Base-by-base conservation (phyloP, 2,797 vertebrate species). In the Poecilia velifera region DNA sequence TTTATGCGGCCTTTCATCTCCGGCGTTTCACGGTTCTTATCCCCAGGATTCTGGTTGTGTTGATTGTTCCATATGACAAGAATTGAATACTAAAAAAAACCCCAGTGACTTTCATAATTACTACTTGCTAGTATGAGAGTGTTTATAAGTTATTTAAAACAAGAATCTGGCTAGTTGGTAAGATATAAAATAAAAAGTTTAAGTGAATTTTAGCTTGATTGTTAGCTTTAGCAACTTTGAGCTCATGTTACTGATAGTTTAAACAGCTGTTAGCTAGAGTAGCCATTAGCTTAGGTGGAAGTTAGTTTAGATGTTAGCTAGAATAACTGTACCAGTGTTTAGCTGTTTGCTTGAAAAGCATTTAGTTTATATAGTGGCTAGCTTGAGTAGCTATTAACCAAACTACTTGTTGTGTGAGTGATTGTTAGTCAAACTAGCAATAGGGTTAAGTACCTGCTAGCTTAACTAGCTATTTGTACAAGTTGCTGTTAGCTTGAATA, bases 1-100 rank as follows among this genome's bases (percentile, higher is more conserved):
- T 92, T 91, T 86, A 86, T 85, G 71, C 82, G 85, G 53, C 86
- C 84, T 86, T 84, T 89, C 86, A 73, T 87, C 85, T 89, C 74
- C 22, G 47, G 45, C 49, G 53, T 74, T 57, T 70, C 59, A 76
- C 49, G 0, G 71, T 16, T 80, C 72, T 82, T 80, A 88, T 90
- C 78, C 82, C 45, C 1, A n/a, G 83, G 78, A 92, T 92, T 89
- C 84, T 57, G 83, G 76, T 77, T 66, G 13, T 10, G 78, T 80
- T 62, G 81, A 12, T 43, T 4, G 8, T 70, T 70, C 10, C 5
- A 18, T 14, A n/a, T 0, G 39, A 70, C 66, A 70, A 70, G 36
- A 41, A 71, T 41, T 12, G 20, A 25, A 43, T 45, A 45, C 6
- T 45, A n/a, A n/a, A 71, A 31, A 66, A 18, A 14, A 22, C 3